phyloP scores from a whole-genome alignment of 2,113 vertebrate species.

The Mohoua ochrocephala region DNA sequence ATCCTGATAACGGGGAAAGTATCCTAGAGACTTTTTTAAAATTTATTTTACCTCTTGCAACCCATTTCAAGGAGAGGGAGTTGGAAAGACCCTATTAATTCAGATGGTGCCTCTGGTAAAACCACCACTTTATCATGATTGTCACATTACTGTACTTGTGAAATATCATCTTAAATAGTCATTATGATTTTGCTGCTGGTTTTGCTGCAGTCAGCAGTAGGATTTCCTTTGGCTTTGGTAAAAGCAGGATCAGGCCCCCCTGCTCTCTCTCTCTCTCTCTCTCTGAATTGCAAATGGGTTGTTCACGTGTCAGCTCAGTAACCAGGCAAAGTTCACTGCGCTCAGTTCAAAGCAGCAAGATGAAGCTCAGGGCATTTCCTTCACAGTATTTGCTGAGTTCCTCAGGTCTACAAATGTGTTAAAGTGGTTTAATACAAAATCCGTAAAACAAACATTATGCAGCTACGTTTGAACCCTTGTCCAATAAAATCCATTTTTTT shows the following conservation, averaged over 20 bases:
- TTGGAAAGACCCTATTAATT: constrained; percentile 24
- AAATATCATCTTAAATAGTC: not conserved
- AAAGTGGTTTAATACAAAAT: constrained; percentile 52
- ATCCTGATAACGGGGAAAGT: not conserved
- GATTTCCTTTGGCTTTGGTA: constrained; percentile 27
- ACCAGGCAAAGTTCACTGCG: not conserved
- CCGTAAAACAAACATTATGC: not conserved
- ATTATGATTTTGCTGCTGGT: constrained; percentile 20
- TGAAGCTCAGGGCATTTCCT: constrained; percentile 6
- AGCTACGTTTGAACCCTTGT: not conserved
- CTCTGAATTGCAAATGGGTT: constrained; percentile 16
- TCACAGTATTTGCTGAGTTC: constrained; percentile 18
- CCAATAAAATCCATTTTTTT: constrained; percentile 29
- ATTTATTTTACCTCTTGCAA: not conserved
- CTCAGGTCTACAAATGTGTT: constrained; percentile 34
- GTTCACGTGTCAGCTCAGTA: constrained; percentile 42
- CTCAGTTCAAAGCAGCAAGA: not conserved
- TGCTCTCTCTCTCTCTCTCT: not conserved
- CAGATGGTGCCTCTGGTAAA: not conserved
- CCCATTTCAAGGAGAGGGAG: not conserved
- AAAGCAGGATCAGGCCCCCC: not conserved
- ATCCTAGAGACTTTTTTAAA: not conserved
- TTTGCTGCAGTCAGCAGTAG: constrained; percentile 25
- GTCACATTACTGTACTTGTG: constrained; percentile 16
- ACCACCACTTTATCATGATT: constrained; percentile 8